Percentiles rank a stretch among this genome's conserved stretches.
Evolutionary conservation across 2,797 vertebrate genomes (phyloP).

Genomic region (Gallinago stenura): DNA sequence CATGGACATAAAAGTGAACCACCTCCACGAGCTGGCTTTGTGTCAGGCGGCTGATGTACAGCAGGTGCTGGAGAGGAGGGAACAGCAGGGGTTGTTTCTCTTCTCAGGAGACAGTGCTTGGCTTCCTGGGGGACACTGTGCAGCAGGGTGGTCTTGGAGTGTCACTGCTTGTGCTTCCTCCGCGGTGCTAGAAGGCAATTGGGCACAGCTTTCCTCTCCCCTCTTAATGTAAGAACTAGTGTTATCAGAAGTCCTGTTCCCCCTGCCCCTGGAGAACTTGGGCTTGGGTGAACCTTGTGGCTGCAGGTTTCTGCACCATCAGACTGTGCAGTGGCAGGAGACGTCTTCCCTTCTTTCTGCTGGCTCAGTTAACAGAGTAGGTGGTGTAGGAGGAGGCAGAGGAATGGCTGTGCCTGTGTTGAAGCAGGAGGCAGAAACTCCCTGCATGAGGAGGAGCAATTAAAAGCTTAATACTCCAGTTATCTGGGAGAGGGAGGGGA

Average conservation of each 20-base stretch:
- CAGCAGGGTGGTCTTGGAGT: not conserved
- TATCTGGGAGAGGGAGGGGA: too few relatives aligned
- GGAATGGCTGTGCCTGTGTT: not conserved
- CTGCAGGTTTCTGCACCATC: not conserved
- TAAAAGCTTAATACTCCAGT: too few relatives aligned
- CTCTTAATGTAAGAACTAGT: not conserved
- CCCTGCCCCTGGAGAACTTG: not conserved
- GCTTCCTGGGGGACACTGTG: not conserved
- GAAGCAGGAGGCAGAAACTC: not conserved
- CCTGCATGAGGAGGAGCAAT: too few relatives aligned
- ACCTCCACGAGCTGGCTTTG: not conserved
- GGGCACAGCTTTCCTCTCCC: not conserved
- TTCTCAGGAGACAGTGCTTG: not conserved
- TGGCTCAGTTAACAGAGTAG: not conserved
- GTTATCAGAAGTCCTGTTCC: not conserved
- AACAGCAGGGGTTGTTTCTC: not conserved
- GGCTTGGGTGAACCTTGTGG: not conserved
- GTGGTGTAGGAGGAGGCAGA: not conserved
- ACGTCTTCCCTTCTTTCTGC: not conserved
- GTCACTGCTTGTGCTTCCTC: not conserved
- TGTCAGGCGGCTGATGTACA: not conserved
- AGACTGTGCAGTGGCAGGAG: not conserved
- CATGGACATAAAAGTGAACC: not conserved
- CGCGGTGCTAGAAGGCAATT: not conserved
- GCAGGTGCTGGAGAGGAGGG: not conserved